These are phyloP conservation scores for Melospiza melodia DNA, from an alignment of 2,113 vertebrate genomes.

Conservation along the genomic window DNA sequence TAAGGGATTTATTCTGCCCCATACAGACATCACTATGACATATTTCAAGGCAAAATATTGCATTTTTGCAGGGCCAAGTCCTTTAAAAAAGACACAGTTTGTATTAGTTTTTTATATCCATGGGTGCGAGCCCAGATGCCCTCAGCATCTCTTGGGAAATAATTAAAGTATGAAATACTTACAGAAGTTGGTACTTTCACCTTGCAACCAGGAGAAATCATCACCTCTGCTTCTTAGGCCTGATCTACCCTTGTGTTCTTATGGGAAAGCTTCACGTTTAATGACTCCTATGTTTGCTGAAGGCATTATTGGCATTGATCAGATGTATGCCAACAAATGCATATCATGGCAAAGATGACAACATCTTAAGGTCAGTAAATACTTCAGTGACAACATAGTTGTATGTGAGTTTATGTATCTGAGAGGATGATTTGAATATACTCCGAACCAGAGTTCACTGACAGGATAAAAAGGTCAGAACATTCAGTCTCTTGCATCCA, in stretches of 20 bases:
- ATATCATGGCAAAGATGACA: background rate
- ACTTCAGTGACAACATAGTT: background rate
- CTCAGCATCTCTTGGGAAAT: background rate
- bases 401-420: background rate
- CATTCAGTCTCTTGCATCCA: background rate
- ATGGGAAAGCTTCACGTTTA: background rate
- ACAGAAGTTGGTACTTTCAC: background rate
- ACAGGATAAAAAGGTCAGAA: background rate
- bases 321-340: background rate
- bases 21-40: background rate
- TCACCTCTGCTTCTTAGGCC: background rate
- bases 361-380: background rate
- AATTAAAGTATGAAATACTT: background rate
- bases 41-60: slow-evolving; percentile 34
- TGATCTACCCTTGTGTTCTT: background rate
- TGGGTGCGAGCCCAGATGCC: background rate
- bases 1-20: slow-evolving; percentile 11
- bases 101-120: background rate
- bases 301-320: slow-evolving; percentile 1
- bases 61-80: background rate
- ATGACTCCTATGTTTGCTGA: background rate
- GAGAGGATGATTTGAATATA: background rate
- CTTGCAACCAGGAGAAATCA: background rate
- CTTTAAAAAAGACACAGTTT: background rate
- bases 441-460: background rate